Evolutionary conservation across 2,888 invertebrate species (phyloP), one percentile per base, ranked within the genome.

Genomic region (Microctonus hyperodae): DNA sequence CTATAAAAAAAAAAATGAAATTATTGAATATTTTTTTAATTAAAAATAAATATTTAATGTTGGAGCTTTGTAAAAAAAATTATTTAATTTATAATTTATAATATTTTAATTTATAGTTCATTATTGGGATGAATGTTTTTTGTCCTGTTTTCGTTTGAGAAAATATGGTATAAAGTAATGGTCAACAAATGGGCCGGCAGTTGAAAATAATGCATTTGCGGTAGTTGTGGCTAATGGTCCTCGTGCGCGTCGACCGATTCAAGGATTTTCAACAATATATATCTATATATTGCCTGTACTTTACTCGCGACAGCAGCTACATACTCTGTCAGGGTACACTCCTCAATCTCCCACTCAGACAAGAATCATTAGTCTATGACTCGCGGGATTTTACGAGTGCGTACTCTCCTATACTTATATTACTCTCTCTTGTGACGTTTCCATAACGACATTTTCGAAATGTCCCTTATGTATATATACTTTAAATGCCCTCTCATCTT

Each of bases 271-370:
- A 58, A 51, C 10, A 16, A 16, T 16, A 44, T n/a, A 37, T 16
- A 44, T 44, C 16, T 9, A 7, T 16, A 44, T 44, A 4, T 16
- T 37, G 13, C n/a, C 5, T 44, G 44, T 44, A 20, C 16, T 20
- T n/a, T 20, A 20, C 44, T 31, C 4, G 16, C 5, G n/a, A 16
- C 65, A 50, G 13, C 62, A 35, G 33, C 37, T 37, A 62, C 58
- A 57, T 55, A 48, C 64, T 67, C 53, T 59, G 56, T 33, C 60
- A 44, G 31, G 51, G 33, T 69, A 65, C 68, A 65, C 71, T 72
- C 63, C 67, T 66, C 82, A 82, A 82, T 82, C 82, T 82, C 76
- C 82, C 81, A 80, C 83, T 83, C 82, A 82, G 83, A 82, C 81
- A 73, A 59, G 77, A 80, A 80, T 81, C 80, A 81, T 81, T 83